Evolutionary conservation across 2,888 invertebrate genomes (phyloP).

Genomic region (Mimumesa dahlbomi): DNA sequence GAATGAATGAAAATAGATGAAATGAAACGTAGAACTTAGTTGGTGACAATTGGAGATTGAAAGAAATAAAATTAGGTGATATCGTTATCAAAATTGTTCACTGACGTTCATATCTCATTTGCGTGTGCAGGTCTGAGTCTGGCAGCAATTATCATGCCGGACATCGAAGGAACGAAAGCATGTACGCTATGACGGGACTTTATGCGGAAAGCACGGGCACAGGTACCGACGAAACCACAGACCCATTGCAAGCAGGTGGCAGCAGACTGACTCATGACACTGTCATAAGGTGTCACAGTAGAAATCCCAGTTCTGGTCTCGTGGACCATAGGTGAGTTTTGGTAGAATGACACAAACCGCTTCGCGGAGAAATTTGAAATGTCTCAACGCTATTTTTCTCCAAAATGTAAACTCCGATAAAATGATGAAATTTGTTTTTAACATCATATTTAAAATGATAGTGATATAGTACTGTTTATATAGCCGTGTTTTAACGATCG

Average conservation of each 20-base stretch:
- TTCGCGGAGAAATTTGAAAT: no score
- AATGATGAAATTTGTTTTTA: no score
- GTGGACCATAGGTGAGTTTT: conserved; percentile 84
- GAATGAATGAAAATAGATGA: no score
- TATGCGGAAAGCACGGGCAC: conserved; percentile 87
- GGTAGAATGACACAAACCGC: no score
- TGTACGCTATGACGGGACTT: conserved; percentile 93
- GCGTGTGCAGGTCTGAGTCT: conserved; percentile 73
- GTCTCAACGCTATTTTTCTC: no score
- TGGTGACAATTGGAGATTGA: no score
- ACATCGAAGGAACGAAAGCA: conserved; percentile 90
- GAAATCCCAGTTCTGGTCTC: conserved; percentile 89
- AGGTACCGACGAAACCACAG: conserved; percentile 81
- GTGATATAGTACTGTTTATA: no score
- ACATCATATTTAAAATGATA: no score
- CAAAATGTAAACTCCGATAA: no score
- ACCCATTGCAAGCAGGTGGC: conserved; percentile 74
- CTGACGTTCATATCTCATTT: conserved; percentile 10
- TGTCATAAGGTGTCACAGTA: conserved; percentile 89
- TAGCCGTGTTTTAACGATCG: no score
- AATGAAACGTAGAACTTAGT: no score
- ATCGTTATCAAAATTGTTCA: conserved; percentile 20
- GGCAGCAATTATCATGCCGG: conserved; percentile 78
- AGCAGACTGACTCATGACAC: conserved; percentile 78
- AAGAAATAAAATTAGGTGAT: no score